Base-by-base conservation (phyloP, 1,140 invertebrate genomes). In the Dendroctonus valens region DNA sequence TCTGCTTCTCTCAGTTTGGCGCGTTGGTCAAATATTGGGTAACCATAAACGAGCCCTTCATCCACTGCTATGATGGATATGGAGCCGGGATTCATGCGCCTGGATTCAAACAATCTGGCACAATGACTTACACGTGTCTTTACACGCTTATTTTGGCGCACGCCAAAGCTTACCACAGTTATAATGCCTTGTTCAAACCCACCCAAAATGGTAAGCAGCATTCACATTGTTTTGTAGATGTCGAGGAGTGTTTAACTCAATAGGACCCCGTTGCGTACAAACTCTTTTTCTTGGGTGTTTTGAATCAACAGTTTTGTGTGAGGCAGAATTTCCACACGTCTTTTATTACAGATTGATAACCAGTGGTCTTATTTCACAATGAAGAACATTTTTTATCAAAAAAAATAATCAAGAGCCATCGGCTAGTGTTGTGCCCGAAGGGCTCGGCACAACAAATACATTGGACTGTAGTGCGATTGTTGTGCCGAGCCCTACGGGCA, bases 121-220 rank as follows among this genome's bases (percentile, higher is more conserved):
- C 26, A 14, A 7, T 15, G 11, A 48, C 46, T 6, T 64, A 64
- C 41, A 6, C 15, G 9, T 70, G 69, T 41, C 41, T 44, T 11
- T 63, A 64, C 15, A 44, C 44, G 44, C 37, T 49, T 5, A 7
- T 67, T 12, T 15, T 67, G 15, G 64, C 69, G 5, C 69, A 70
- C 57, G 69, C 69, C 7, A 80, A 80, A 67, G 76, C 78, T 5
- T 87, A 84, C 70, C 79, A 82, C 59, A 68, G 83, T 38, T 85
- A 85, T 62, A 78, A 83, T 61, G 77, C 80, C n/a, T 79, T 77
- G 0, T 85, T 81, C 73, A 70, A 72, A 58, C 26, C 52, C 5
- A 59, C 66, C 6, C 79, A 83, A 62, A 69, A 55, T 73, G 83
- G 83, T 41, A 50, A 38, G 26, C 26, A 26, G 26, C 26, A 26